A percentile compares a stretch with the other conserved stretches of the same genome.
phyloP scores from a whole-genome alignment of 2,888 invertebrate species.

The Nomada goodeniana region DNA sequence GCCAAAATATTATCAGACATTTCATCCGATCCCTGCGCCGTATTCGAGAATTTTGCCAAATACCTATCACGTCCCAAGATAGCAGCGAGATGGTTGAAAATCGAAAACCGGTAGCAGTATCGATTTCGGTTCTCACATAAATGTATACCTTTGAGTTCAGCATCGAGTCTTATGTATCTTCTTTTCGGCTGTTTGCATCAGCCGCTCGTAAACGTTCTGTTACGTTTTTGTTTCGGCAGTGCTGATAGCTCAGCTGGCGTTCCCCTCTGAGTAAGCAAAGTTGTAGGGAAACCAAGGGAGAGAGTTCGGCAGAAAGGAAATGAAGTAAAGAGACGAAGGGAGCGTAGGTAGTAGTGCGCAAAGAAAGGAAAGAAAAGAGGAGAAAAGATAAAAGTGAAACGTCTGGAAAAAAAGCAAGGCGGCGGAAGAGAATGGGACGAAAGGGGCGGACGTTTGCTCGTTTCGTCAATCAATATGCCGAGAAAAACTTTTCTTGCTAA shows the following conservation, averaged over 20 bases:
- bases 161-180: conserved; percentile 24
- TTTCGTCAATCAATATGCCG: conserved; percentile 35
- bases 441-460: conserved; percentile 27
- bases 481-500: not conserved
- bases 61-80: not conserved
- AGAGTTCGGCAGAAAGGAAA: conserved; percentile 28
- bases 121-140: not conserved
- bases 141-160: conserved; percentile 23
- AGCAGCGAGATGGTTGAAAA: not conserved
- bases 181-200: conserved; percentile 48
- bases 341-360: not conserved
- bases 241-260: conserved; percentile 63
- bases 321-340: conserved; percentile 25
- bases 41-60: not conserved
- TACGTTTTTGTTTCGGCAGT: conserved; percentile 66
- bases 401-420: conserved; percentile 13
- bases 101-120: not conserved
- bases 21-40: no score
- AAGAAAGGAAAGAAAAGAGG: conserved; percentile 15
- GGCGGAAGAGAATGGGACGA: conserved; percentile 7
- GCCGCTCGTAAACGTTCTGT: conserved; percentile 55
- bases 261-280: conserved; percentile 35
- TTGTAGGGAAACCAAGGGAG: conserved; percentile 22
- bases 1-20: no score
- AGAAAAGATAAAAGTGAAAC: conserved; percentile 47